Base-by-base conservation (phyloP, 2,113 vertebrate species). In the Agapornis roseicollis region DNA sequence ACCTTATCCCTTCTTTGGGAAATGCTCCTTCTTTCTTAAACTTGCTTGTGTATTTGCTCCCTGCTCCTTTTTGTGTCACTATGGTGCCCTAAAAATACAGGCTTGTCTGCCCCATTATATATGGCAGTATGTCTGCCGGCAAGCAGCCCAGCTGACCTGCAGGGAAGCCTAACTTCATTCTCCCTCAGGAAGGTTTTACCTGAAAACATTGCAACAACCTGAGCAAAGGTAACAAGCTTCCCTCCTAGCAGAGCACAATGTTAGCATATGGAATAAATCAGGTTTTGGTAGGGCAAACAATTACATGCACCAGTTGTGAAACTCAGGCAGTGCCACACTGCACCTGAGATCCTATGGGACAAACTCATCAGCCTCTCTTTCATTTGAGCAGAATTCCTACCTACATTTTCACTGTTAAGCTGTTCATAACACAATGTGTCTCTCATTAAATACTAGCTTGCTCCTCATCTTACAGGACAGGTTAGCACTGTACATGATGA, bases 91-190 rank as follows among this genome's bases (percentile, higher is more conserved):
- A 39, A 61, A 47, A 1, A 17, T 35, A 33, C 1, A 37, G 23
- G 28, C 6, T 80, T 60, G 33, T 9, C 37, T 63, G 39, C 20
- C 16, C 12, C 53, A 19, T 20, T 39, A 9, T 11, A 12, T 41
- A 15, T 3, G 2, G 25, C 55, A 70, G 71, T 47, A 70, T 1
- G 2, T 42, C 25, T 22, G 31, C n/a, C 1, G 1, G 42, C 13
- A 33, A 71, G 42, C 50, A 41, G 16, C 42, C 37, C 65, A 84
- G 33, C 17, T 37, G 58, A 50, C 37, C 31, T 52, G 28, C 37
- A 68, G 39, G 53, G 70, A 76, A 82, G 24, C 13, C 33, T 13
- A 13, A 70, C 24, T 77, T 77, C 1, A 2, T 24, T 29, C 7
- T 31, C 24, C n/a, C 29, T 44, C 6, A 5, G 37, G 24, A 41